A percentile compares a stretch with the other conserved stretches of the same genome.
phyloP scores from a whole-genome alignment of 2,888 invertebrate genomes.

The Netelia fuscicornis region DNA sequence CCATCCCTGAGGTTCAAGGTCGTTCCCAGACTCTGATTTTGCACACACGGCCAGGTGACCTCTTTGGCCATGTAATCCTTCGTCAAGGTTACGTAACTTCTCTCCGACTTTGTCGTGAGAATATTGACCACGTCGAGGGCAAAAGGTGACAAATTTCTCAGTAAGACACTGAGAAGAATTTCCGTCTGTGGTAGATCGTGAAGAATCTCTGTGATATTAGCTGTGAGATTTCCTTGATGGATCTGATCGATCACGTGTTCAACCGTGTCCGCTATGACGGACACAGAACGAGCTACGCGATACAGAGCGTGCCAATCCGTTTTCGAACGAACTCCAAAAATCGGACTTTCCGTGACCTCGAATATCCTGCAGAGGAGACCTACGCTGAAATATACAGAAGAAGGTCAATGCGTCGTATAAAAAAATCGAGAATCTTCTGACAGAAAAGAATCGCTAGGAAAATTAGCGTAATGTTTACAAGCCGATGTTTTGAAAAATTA shows the following conservation, averaged over 20 bases:
- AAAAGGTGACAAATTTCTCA: slow-evolving; percentile 76
- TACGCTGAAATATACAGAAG: slow-evolving; percentile 76
- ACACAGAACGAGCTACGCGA: slow-evolving; percentile 76
- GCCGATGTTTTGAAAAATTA: slow-evolving; percentile 59
- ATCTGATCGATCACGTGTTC: slow-evolving; percentile 78
- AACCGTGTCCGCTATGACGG: slow-evolving; percentile 74
- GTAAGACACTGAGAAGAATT: slow-evolving; percentile 72
- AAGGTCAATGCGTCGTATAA: neutral
- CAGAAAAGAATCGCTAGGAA: neutral
- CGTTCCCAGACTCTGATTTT: slow-evolving; percentile 82
- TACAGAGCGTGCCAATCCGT: slow-evolving; percentile 75
- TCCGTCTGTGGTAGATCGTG: slow-evolving; percentile 78
- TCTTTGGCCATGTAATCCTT: slow-evolving; percentile 84
- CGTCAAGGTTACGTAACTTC: slow-evolving; percentile 82
- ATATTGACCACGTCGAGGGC: slow-evolving; percentile 76
- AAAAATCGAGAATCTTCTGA: neutral
- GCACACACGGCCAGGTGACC: slow-evolving; percentile 86
- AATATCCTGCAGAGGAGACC: slow-evolving; percentile 80
- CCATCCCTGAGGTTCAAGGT: slow-evolving; percentile 80
- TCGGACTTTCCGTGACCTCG: slow-evolving; percentile 76
- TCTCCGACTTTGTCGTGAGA: slow-evolving; percentile 73
- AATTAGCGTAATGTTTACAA: neutral
- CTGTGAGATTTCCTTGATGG: slow-evolving; percentile 70
- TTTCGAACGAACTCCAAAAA: slow-evolving; percentile 75
- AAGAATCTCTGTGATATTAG: slow-evolving; percentile 70